phyloP scores from a whole-genome alignment of 2,113 vertebrate genomes.

The Sigmodon hispidus region DNA sequence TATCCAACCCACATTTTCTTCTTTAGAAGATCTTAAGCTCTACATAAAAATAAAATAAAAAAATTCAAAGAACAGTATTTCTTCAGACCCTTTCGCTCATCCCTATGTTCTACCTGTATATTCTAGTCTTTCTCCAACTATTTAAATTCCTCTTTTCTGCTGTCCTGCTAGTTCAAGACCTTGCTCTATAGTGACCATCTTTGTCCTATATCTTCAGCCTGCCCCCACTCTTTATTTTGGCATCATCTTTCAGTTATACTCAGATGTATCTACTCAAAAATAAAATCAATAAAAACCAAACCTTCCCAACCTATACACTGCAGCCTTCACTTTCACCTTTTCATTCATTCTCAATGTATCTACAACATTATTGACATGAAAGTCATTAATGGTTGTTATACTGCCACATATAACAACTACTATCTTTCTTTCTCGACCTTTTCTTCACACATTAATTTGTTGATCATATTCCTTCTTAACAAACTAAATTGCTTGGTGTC shows the following conservation, averaged over 20 bases:
- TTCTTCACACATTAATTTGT: neutral
- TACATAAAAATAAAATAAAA: neutral
- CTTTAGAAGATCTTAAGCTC: neutral
- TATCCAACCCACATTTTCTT: neutral
- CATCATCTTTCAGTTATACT: constrained; percentile 1
- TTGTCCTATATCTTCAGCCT: neutral
- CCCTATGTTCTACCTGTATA: neutral
- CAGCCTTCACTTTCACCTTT: neutral
- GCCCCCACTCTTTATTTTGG: neutral
- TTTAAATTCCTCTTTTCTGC: neutral
- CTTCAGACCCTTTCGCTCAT: neutral
- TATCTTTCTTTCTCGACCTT: constrained; percentile 9
- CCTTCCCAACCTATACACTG: neutral
- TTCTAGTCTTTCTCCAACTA: neutral
- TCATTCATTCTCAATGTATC: neutral
- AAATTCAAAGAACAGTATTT: neutral
- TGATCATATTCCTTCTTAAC: neutral
- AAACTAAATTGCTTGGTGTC: constrained; percentile 33
- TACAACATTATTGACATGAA: neutral
- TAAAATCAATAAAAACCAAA: neutral
- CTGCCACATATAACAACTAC: neutral
- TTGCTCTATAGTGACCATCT: neutral
- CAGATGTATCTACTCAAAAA: neutral
- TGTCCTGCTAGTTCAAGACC: neutral
- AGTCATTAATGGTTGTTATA: neutral